Evolutionary conservation across 2,888 invertebrate species (phyloP).

Genomic region (Gari tellinella): DNA sequence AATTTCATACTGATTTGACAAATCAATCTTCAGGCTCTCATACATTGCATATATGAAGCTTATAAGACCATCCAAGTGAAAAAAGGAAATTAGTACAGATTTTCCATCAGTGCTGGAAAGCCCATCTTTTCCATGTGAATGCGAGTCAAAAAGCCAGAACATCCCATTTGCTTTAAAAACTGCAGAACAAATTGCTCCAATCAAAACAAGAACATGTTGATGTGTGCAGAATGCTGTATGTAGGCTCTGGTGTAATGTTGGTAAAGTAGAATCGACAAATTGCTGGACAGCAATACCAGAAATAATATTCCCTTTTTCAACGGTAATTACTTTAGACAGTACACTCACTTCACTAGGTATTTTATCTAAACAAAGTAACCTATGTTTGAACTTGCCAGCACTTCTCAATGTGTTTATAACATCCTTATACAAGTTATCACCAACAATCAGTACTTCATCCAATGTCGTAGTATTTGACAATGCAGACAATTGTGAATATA

Average conservation of each 20-base stretch:
- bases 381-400: background rate
- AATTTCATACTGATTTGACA: conserved; percentile 27
- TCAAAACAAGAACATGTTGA: conserved; percentile 10
- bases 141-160: conserved; percentile 35
- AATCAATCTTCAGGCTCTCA: conserved; percentile 29
- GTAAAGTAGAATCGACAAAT: conserved; percentile 6
- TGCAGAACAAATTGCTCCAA: conserved; percentile 33
- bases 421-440: conserved; percentile 17
- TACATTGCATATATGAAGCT: conserved; percentile 34
- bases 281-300: conserved; percentile 10
- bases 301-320: conserved; percentile 15
- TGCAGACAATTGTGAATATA: no score
- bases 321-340: background rate
- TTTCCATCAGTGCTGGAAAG: conserved; percentile 31
- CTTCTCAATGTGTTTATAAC: conserved; percentile 7
- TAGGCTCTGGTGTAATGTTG: conserved; percentile 19
- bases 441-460: conserved; percentile 22
- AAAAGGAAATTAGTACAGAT: conserved; percentile 28
- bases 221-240: conserved; percentile 9
- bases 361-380: conserved; percentile 25
- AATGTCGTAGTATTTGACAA: background rate
- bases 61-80: conserved; percentile 20
- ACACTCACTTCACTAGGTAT: conserved; percentile 12
- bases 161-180: conserved; percentile 5
- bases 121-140: conserved; percentile 34